Conservation (phyloP, 1,140 invertebrate species). For the Brachionus koreanus region DNA sequence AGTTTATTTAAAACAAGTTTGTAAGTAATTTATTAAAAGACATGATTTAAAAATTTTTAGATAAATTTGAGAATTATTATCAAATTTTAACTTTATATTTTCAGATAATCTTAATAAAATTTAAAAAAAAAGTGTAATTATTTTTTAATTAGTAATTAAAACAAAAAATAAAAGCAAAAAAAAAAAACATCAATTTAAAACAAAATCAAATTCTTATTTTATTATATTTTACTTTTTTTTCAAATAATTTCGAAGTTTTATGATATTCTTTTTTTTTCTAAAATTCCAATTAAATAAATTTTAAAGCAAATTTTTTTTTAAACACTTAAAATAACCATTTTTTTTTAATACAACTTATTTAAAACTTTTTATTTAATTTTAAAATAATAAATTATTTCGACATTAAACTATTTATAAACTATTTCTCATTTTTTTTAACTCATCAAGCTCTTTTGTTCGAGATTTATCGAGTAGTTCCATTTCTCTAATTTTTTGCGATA, state of each 20-base stretch:
- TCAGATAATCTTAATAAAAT: not conserved
- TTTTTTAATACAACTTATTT: not conserved
- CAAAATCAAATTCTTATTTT: too few species aligned
- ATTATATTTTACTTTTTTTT: not conserved
- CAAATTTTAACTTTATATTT: not conserved
- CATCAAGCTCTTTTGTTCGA: slow-evolving; percentile 9
- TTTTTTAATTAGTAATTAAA: not conserved
- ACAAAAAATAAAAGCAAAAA: not conserved
- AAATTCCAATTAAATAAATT: not conserved
- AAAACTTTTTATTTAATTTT: not conserved
- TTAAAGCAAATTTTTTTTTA: not conserved
- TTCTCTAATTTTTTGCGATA: slow-evolving; percentile 45
- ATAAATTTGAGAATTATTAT: not conserved
- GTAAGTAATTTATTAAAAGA: not conserved
- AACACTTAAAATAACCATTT: not conserved
- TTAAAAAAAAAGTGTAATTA: not conserved
- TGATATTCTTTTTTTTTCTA: not conserved
- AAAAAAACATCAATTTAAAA: not conserved
- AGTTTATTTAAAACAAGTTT: not conserved
- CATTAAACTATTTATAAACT: not conserved
- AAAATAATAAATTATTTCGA: too few species aligned
- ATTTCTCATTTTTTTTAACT: slow-evolving; percentile 21
- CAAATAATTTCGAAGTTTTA: not conserved
- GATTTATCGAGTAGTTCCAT: slow-evolving; percentile 31
- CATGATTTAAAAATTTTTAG: not conserved